Evolutionary conservation across 2,888 invertebrate genomes (phyloP).

Genomic region (Drosophila macrospina): DNA sequence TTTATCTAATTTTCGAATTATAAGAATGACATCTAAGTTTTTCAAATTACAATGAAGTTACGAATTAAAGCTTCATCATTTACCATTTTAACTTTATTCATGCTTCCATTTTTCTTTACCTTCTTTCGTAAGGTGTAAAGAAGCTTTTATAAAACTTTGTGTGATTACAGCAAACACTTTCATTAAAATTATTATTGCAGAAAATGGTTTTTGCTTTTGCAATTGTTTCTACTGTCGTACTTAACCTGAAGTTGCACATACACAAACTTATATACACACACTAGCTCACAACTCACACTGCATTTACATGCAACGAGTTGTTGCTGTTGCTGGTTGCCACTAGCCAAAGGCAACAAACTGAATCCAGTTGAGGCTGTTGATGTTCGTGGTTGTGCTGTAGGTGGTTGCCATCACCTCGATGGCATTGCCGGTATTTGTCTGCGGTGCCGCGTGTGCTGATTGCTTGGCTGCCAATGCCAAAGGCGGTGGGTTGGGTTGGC

Average conservation of each 20-base stretch:
- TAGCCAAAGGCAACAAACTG: constrained; percentile 74
- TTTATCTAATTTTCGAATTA: too few species aligned
- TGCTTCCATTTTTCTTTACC: constrained; percentile 14
- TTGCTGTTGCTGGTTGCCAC: constrained; percentile 33
- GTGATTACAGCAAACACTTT: constrained; percentile 80
- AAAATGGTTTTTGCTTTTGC: constrained; percentile 75
- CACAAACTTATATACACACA: constrained; percentile 17
- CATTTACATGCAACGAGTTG: constrained; percentile 59
- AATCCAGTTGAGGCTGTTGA: constrained; percentile 50
- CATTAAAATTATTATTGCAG: constrained; percentile 80
- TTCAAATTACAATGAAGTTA: too few species aligned
- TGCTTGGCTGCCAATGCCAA: constrained; percentile 76
- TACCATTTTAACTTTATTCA: not conserved
- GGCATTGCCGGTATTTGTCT: constrained; percentile 70
- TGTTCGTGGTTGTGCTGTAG: constrained; percentile 51
- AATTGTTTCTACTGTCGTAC: constrained; percentile 72
- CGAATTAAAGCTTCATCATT: not conserved
- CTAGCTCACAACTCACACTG: constrained; percentile 12
- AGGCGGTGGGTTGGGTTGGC: constrained; percentile 46
- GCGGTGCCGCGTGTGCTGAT: constrained; percentile 80
- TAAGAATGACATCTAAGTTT: too few species aligned
- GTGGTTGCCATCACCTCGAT: constrained; percentile 48
- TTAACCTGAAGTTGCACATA: constrained; percentile 59
- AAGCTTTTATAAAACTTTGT: constrained; percentile 26
- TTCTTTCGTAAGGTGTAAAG: constrained; percentile 15